Base-by-base conservation (phyloP, 2,888 invertebrate genomes). In the Synanthedon formicaeformis region DNA sequence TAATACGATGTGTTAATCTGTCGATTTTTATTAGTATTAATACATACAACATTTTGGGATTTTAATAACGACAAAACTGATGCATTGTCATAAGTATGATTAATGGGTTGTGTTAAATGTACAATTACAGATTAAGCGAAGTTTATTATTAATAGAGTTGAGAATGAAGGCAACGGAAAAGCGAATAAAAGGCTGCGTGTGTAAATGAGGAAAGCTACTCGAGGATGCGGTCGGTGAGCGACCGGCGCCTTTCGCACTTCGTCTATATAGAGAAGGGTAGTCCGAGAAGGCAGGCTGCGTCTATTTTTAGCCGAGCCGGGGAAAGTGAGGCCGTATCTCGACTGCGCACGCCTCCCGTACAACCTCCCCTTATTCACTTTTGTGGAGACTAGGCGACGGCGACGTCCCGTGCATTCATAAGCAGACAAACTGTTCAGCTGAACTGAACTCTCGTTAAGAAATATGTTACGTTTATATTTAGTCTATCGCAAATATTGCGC, bases 241-340 rank as follows among this genome's bases (percentile, higher is more conserved):
- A 34, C 34, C 45, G 45, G 45, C 12, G n/a, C 13, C 13, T 45
- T 45, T n/a, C 8, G 14, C 13, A 14, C 14, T 45, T 6, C 14
- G n/a, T n/a, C 45, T 45, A 45, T 45, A 45, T n/a, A n/a, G 13
- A 14, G 45, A 6, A 45, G 45, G 45, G 11, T 14, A 45, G 13
- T 45, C 14, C 45, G 45, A n/a, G 45, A 45, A 71, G 64, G 69
- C 66, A 75, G 83, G 84, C 34, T 34, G 34, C 81, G 71, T 83
- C 84, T 86, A 85, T 85, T 85, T 85, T 84, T 86, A 85, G 85
- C 71, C 59, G 62, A 62, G 72, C 78, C 80, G 73, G 81, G 83
- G 78, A 80, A 78, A 81, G 75, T 77, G 73, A 74, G 75, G 73
- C 68, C 67, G 69, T 61, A 62, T 70, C 73, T 75, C 77, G 71